Evolutionary conservation across 2,888 invertebrate genomes (phyloP), one percentile per base, ranked within the genome.

Genomic region (Galeruca laticollis): DNA sequence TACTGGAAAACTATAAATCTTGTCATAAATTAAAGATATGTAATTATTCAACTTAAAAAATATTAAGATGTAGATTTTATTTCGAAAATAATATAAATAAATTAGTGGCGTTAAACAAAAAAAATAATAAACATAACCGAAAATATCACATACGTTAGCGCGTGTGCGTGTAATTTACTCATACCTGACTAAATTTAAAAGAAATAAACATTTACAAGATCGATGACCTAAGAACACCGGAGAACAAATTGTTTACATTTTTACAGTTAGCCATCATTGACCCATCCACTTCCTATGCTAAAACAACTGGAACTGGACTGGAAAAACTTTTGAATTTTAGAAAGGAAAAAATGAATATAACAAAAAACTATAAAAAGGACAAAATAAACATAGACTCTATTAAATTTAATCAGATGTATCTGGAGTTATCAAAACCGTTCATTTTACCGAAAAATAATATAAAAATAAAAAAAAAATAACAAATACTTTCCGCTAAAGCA

Each of bases 131-230:
- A 47, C 15, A 35, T n/a, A 47, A 26, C 33, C n/a, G 37, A 63
- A 56, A 56, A 47, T 65, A 65, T 65, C 65, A 65, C 65, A 65
- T 43, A 64, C 57, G 15, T 57, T 47, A 47, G 57, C 40, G 26
- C 20, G 57, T 65, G 64, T 57, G 65, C 49, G 65, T 47, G 13
- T 52, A 35, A 37, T 10, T 37, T 31, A 56, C n/a, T 33, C 31
- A 18, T 31, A 56, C 10, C 31, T 9, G 33, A 15, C 37, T 21
- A 37, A 59, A 59, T 47, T 18, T 2, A 47, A 15, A 18, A 15
- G 6, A 35, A 57, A 6, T 15, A 54, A 20, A 15, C 35, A 56
- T 4, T 18, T 56, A 56, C 3, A 13, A 35, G 31, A 15, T 26
- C 26, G 15, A 15, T 33, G n/a, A 13, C 8, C 21, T 33, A 20